phyloP scores from a whole-genome alignment of 2,888 invertebrate genomes.

The Ennomos erosarius region DNA sequence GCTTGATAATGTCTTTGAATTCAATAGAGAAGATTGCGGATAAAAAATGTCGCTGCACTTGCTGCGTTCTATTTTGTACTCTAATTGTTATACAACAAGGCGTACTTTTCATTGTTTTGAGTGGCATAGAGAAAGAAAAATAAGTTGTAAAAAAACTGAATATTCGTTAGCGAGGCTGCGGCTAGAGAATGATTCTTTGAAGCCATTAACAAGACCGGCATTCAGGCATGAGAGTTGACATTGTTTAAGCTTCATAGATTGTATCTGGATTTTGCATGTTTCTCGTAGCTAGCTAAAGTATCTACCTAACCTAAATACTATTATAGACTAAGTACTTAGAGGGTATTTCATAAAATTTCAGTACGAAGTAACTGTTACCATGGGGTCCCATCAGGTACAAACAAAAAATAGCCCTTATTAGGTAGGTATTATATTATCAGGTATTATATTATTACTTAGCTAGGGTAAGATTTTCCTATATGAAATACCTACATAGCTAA shows the following conservation, averaged over 20 bases:
- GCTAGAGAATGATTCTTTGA: constrained; percentile 22
- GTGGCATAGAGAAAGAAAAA: constrained; percentile 22
- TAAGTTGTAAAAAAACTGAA: constrained; percentile 19
- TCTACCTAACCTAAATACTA: too few relatives aligned
- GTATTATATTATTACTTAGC: too few relatives aligned
- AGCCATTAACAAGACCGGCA: constrained; percentile 18
- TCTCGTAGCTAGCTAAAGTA: neutral
- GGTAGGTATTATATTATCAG: too few relatives aligned
- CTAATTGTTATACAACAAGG: constrained; percentile 19
- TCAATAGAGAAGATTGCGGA: constrained; percentile 28
- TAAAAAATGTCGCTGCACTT: constrained; percentile 22
- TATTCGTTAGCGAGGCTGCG: constrained; percentile 22
- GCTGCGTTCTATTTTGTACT: constrained; percentile 20
- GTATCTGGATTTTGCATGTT: constrained; percentile 17
- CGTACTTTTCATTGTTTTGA: constrained; percentile 19
- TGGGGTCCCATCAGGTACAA: too few relatives aligned
- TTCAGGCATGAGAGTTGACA: constrained; percentile 20
- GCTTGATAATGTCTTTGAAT: constrained; percentile 15
- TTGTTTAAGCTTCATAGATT: constrained; percentile 16
- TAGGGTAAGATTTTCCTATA: too few relatives aligned
- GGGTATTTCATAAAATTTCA: too few relatives aligned
- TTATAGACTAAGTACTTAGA: too few relatives aligned
- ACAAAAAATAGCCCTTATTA: too few relatives aligned
- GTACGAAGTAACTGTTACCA: too few relatives aligned
- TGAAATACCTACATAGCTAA: too few relatives aligned